A percentile compares a stretch with the other conserved stretches of the same genome.
Evolutionary conservation across 2,888 invertebrate genomes (phyloP).

Genomic region (Thumatha senex): DNA sequence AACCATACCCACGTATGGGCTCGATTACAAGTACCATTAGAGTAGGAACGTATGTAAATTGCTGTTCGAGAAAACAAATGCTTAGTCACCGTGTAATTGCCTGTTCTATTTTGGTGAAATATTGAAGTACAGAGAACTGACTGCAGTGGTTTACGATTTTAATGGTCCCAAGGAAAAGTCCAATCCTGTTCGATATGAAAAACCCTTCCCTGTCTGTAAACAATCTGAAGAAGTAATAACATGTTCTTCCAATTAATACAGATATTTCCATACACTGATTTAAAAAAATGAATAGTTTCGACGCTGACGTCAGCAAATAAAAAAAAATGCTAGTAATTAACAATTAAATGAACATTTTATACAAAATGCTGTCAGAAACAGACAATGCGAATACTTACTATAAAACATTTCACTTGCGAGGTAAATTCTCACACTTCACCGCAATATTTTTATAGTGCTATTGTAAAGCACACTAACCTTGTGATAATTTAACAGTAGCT

Average conservation of each 20-base stretch:
- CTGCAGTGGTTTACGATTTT: background rate
- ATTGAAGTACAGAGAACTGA: background rate
- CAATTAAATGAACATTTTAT: background rate
- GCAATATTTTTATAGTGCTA: background rate
- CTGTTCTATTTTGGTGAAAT: background rate
- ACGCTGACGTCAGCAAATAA: background rate
- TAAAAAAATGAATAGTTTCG: too few relatives aligned
- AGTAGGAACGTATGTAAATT: background rate
- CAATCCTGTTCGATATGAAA: too few relatives aligned
- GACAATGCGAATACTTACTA: background rate
- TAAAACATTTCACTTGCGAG: background rate
- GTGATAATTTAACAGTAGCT: too few relatives aligned
- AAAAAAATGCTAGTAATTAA: background rate
- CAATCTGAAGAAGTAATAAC: too few relatives aligned
- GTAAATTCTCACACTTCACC: background rate
- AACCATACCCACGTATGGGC: conserved; percentile 6
- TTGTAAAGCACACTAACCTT: too few relatives aligned
- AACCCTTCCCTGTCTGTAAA: too few relatives aligned
- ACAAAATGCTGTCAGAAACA: background rate
- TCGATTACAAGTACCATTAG: conserved; percentile 8
- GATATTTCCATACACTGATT: too few relatives aligned
- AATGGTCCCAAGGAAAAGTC: too few relatives aligned
- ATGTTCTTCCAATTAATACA: too few relatives aligned
- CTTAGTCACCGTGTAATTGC: background rate
- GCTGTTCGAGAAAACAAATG: background rate